These are phyloP conservation scores for Manacus vitellinus DNA, from an alignment of 2,113 vertebrate genomes.

Conservation along the genomic window DNA sequence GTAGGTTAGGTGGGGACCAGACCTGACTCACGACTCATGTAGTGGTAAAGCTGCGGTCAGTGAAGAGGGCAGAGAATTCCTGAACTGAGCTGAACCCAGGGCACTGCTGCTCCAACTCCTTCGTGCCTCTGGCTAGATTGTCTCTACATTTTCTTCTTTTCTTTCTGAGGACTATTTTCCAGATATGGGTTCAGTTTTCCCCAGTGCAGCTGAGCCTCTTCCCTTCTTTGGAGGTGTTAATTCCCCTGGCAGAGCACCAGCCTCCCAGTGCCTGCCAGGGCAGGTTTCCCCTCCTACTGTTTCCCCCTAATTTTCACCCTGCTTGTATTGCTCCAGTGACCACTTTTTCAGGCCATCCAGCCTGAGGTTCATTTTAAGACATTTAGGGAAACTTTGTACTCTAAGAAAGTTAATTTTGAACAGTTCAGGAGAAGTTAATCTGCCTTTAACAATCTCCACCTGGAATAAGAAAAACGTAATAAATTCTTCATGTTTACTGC, in stretches of 20 bases:
- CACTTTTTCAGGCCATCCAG: not conserved
- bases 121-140: not conserved
- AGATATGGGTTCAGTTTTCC: not conserved
- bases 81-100: not conserved
- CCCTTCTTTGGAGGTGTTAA: not conserved
- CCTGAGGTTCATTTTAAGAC: not conserved
- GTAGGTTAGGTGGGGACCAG: accelerated
- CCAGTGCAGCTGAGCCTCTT: not conserved
- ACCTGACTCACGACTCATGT: accelerated
- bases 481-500: constrained; percentile 67
- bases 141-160: not conserved
- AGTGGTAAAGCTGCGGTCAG: accelerated
- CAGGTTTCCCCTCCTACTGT: not conserved
- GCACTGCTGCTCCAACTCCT: not conserved
- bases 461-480: constrained; percentile 70
- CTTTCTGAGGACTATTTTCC: not conserved
- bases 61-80: not conserved
- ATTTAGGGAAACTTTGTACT: not conserved
- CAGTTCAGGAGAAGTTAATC: constrained; percentile 1
- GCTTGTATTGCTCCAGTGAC: not conserved
- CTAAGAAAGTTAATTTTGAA: constrained; percentile 49
- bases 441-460: constrained; percentile 58
- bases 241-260: not conserved
- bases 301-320: not conserved
- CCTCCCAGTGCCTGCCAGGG: not conserved